Base-by-base conservation (phyloP, 2,113 vertebrate species). In the Anarhynchus alexandrinus region DNA sequence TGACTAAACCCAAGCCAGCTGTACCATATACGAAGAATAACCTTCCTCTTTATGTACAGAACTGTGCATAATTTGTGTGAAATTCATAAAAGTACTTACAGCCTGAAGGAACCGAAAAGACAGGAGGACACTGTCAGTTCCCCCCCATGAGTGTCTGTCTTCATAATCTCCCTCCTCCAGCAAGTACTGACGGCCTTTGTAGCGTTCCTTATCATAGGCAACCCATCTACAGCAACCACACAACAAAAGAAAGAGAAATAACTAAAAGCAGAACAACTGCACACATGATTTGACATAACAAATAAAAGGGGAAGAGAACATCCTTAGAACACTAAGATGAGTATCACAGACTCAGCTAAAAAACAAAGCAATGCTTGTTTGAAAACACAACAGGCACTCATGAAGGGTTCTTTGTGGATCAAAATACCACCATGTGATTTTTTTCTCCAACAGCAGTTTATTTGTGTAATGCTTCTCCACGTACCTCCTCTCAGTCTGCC, bases 111-210 rank as follows among this genome's bases (percentile, higher is more conserved):
- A 99, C 49, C 98, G 98, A 91, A 99, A 98, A 51, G 99, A 99
- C 80, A 98, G 96, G 36, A 99, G 94, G 45, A 90, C 72, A 22
- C 83, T 94, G 58, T 59, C 96, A 61, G 96, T 7, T 49, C 97
- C 98, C 36, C 97, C 94, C 95, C 98, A 98, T 1, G 82, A 95
- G 21, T 22, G 81, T 61, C 96, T 98, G 72, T 98, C 97, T 83
- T 97, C 93, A 90, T 98, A 98, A 85, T 99, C 97, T 43, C 99
- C 99, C 93, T 99, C 99, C 93, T 99, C 99, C 72, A 99, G 96
- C 73, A 99, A 93, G 96, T 98, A 99, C 70, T 99, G 99, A 36
- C 23, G 97, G 42, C 99, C 99, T 97, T 98, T 99, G 96, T 98
- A 99, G 76, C 97, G 94, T 32, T 99, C 98, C 76, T 98, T 97